Evolutionary conservation across 1,140 invertebrate species (phyloP), one percentile per base, ranked within the genome.

Genomic region (Nasonia longicornis): DNA sequence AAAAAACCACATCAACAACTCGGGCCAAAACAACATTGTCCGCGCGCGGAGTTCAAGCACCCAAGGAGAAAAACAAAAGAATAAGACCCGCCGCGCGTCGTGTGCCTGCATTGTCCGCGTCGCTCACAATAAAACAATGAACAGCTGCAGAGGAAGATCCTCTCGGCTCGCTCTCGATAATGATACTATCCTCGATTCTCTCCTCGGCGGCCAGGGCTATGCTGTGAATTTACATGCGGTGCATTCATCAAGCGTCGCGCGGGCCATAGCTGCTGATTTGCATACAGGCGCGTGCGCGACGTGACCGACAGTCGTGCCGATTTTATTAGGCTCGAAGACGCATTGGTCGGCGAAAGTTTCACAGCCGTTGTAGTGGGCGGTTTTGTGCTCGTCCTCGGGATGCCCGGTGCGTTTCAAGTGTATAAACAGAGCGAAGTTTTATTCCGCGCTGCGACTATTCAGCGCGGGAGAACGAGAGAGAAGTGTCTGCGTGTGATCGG

Each of bases 111-210:
- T 70, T 70, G 69, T 70, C 29, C 42, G 3, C 29, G 12, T 20
- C 6, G 31, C 22, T 35, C 12, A 70, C 69, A 70, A 70, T 70
- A 70, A 70, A 70, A 70, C 69, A 70, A 70, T 38, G 64, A 38
- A 31, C 31, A 70, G 69, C 69, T n/a, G 26, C 26, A 26, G 26
- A 70, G 31, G n/a, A 7, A 38, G 69, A 67, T 26, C 35, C 69
- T 31, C 69, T 70, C 69, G 35, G 69, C 66, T 67, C 66, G 66
- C 26, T 70, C 69, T 70, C 69, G 69, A 42, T 70, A 70, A 70
- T 31, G 69, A 70, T 31, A 70, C 69, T 70, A 38, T 1, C 69
- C 69, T 42, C 29, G 35, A 70, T 70, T 70, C 66, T 70, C 31
- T 70, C 35, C 35, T 31, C 64, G 64, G 29, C 64, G 64, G 29